Percentiles rank a stretch among this genome's conserved stretches.
phyloP scores from a whole-genome alignment of 2,113 vertebrate genomes.

The human region GRCh38 chr5:116419501-116420000 shows the following conservation, averaged over 20 bases:
- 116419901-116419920: background rate
- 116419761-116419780: background rate
- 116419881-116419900: background rate
- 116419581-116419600: background rate
- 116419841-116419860: background rate
- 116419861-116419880: background rate
- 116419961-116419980: background rate
- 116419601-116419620: background rate
- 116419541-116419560: background rate
- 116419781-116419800: background rate
- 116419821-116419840: background rate
- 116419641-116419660: background rate
- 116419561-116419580: background rate
- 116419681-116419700: background rate
- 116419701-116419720: background rate
- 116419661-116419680: background rate
- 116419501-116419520: too few relatives aligned
- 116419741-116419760: background rate
- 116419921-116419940: background rate
- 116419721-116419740: background rate
- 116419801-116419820: background rate
- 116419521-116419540: background rate
- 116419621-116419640: background rate
- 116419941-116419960: background rate
- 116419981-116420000: constrained; percentile 21